These are phyloP conservation scores for Drosophila ironensis DNA, from an alignment of 1,140 invertebrate genomes.

Conservation along the genomic window DNA sequence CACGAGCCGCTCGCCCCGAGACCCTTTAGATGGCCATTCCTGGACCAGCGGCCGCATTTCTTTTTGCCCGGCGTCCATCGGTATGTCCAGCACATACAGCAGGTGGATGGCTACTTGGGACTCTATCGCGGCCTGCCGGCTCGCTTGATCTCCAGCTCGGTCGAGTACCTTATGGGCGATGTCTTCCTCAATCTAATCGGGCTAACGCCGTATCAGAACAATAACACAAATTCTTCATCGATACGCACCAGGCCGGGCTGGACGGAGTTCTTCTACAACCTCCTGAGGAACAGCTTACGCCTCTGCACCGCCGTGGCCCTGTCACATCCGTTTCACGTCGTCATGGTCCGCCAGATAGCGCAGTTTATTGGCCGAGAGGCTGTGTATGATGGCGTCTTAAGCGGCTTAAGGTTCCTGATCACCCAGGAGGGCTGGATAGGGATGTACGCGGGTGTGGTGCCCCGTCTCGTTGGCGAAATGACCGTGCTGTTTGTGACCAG, in stretches of 20 bases:
- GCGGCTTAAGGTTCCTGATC: neutral
- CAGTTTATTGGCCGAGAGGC: constrained; percentile 49
- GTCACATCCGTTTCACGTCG: constrained; percentile 50
- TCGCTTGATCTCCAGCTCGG: constrained; percentile 8
- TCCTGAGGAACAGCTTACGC: constrained; percentile 17
- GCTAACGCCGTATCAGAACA: constrained; percentile 8
- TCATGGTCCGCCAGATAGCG: constrained; percentile 55
- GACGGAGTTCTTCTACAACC: constrained; percentile 16
- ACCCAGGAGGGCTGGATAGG: constrained; percentile 6
- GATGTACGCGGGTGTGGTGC: constrained; percentile 46
- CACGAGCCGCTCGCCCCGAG: constrained; percentile 36
- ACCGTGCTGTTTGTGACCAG: constrained; percentile 32
- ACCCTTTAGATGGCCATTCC: neutral
- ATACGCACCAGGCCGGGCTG: too few species aligned
- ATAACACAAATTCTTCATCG: too few species aligned
- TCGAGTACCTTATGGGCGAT: constrained; percentile 17
- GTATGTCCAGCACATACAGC: constrained; percentile 40
- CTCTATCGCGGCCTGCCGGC: constrained; percentile 49
- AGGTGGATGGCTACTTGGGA: constrained; percentile 28
- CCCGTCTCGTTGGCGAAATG: constrained; percentile 33
- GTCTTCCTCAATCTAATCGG: constrained; percentile 4
- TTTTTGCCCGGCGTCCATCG: constrained; percentile 41
- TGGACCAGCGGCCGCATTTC: neutral
- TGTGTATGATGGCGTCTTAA: neutral
- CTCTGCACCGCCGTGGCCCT: constrained; percentile 28